These are phyloP conservation scores for Pyxicephalus adspersus DNA, from an alignment of 2,113 vertebrate species.

Conservation along the genomic window DNA sequence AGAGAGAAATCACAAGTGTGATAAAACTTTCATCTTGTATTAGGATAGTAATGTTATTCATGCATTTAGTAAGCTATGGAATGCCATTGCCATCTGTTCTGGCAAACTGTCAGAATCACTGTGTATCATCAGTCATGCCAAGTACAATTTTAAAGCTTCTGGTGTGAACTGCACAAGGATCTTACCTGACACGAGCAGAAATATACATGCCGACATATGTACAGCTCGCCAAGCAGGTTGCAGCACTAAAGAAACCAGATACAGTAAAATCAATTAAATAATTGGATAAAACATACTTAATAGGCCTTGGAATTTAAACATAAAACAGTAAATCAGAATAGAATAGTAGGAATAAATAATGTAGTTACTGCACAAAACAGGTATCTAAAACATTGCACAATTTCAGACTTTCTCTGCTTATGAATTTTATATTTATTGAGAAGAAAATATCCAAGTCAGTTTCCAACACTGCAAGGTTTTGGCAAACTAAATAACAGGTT, in stretches of 20 bases:
- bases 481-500: no score
- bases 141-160: conserved; percentile 60
- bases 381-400: no score
- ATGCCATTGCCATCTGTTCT: conserved; percentile 68
- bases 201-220: conserved; percentile 37
- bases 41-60: conserved; percentile 70
- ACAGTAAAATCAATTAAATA: neutral
- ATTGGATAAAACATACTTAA: no score
- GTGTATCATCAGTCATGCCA: conserved; percentile 59
- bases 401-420: no score
- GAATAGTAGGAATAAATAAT: no score
- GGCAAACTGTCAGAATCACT: conserved; percentile 66
- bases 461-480: no score
- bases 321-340: no score
- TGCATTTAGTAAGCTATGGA: conserved; percentile 71
- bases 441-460: no score
- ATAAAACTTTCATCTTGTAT: conserved; percentile 68
- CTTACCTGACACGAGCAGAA: conserved; percentile 53
- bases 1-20: conserved; percentile 63
- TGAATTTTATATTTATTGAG: no score
- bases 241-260: no score
- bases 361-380: no score
- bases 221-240: neutral
- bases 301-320: no score
- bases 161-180: conserved; percentile 60